Percentiles rank a stretch among this genome's conserved stretches.
phyloP scores from a whole-genome alignment of 2,888 invertebrate species.

The Apotomis turbidana region DNA sequence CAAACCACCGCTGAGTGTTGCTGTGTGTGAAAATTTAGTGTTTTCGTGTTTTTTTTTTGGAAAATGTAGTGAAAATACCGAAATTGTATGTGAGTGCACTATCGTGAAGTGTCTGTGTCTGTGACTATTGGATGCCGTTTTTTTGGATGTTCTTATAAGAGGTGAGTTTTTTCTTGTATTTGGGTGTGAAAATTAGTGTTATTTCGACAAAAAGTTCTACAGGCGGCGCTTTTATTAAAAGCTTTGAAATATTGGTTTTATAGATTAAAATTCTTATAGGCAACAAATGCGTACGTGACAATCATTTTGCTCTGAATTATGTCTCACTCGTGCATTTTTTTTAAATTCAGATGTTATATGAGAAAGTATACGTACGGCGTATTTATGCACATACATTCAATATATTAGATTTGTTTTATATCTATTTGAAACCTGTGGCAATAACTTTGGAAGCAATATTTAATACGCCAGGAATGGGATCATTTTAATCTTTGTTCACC shows the following conservation, averaged over 20 bases:
- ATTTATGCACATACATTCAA: too few species aligned
- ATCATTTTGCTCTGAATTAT: too few species aligned
- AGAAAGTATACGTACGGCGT: too few species aligned
- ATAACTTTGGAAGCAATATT: too few species aligned
- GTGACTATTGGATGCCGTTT: conserved; percentile 42
- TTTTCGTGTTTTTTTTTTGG: conserved; percentile 28
- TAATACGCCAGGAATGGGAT: too few species aligned
- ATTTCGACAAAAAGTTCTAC: conserved; percentile 12
- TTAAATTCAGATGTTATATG: too few species aligned
- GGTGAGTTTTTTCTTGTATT: conserved; percentile 49
- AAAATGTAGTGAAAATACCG: conserved; percentile 26
- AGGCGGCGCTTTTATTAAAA: neutral
- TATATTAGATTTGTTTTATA: too few species aligned
- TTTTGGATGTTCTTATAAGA: conserved; percentile 52
- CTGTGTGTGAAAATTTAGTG: conserved; percentile 46
- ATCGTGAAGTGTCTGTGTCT: conserved; percentile 43
- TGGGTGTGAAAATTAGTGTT: conserved; percentile 23
- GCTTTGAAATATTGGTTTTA: neutral
- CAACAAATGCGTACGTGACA: too few species aligned
- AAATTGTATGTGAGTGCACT: conserved; percentile 41
- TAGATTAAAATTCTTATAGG: too few species aligned
- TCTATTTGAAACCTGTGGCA: too few species aligned
- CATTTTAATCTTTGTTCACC: too few species aligned
- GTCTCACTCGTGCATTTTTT: too few species aligned
- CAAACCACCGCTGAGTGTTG: conserved; percentile 49